Conservation (phyloP, 2,888 invertebrate genomes). For the Deroplatys truncata region DNA sequence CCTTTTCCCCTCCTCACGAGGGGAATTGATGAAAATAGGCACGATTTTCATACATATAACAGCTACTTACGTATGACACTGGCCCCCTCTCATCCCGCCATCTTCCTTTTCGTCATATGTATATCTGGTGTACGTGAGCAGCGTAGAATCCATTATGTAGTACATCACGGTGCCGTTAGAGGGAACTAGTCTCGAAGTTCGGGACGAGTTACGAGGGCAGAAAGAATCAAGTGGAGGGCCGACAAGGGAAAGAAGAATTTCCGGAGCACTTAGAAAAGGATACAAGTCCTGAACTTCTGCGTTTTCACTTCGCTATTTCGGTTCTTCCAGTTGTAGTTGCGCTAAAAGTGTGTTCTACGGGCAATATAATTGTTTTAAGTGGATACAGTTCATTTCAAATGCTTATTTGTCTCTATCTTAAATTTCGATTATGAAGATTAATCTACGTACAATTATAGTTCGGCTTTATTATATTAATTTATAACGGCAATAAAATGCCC, state of each 20-base stretch:
- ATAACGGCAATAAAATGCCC: no score
- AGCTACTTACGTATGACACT: conserved; percentile 1
- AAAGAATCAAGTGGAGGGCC: neutral
- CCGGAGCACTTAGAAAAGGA: neutral
- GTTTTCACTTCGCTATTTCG: no score
- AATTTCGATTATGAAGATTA: no score
- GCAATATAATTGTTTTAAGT: no score
- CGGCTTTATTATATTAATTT: no score
- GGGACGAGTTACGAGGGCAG: neutral
- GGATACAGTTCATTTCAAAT: no score
- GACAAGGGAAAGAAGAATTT: neutral
- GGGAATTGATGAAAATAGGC: conserved; percentile 6
- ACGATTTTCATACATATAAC: conserved; percentile 15
- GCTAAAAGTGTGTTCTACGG: no score
- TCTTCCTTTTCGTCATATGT: neutral
- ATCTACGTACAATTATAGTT: no score
- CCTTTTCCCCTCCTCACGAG: neutral
- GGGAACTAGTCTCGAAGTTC: neutral
- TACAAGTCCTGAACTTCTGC: neutral
- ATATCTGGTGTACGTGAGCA: neutral
- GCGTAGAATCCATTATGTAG: conserved; percentile 3
- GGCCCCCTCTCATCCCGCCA: neutral
- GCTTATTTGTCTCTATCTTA: no score
- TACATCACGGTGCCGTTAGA: neutral
- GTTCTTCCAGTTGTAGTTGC: no score